phyloP scores from a whole-genome alignment of 2,113 vertebrate genomes.

The Stomatorhinus ivindoensis region DNA sequence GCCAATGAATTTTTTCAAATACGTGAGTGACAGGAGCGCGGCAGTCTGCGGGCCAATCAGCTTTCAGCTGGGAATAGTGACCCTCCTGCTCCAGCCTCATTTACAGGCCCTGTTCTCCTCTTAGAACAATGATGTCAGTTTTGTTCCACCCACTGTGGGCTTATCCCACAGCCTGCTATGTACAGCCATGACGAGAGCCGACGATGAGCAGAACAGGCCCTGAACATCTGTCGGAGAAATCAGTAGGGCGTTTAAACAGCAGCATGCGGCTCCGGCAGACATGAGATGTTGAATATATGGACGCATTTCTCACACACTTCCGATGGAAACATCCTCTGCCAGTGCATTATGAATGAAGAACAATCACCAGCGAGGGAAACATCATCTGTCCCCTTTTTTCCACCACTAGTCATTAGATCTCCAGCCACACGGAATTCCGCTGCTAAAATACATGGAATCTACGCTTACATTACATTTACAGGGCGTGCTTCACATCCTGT shows the following conservation, averaged over 20 bases:
- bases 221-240: neutral
- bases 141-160: neutral
- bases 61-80: neutral
- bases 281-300: neutral
- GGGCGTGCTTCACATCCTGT: neutral
- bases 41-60: neutral
- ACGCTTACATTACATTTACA: neutral
- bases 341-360: neutral
- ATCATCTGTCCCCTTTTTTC: neutral
- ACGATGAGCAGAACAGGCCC: neutral
- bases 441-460: neutral
- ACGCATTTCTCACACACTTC: neutral
- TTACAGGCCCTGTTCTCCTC: neutral
- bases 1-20: neutral
- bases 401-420: neutral
- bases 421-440: neutral
- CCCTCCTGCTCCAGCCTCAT: neutral
- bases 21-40: neutral
- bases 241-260: neutral
- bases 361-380: neutral
- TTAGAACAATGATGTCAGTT: neutral
- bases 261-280: neutral
- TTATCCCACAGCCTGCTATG: neutral
- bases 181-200: neutral
- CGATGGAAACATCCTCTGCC: neutral